Evolutionary conservation across 2,113 vertebrate genomes (phyloP), one percentile per base, ranked within the genome.

Genomic region (Athene cunicularia): DNA sequence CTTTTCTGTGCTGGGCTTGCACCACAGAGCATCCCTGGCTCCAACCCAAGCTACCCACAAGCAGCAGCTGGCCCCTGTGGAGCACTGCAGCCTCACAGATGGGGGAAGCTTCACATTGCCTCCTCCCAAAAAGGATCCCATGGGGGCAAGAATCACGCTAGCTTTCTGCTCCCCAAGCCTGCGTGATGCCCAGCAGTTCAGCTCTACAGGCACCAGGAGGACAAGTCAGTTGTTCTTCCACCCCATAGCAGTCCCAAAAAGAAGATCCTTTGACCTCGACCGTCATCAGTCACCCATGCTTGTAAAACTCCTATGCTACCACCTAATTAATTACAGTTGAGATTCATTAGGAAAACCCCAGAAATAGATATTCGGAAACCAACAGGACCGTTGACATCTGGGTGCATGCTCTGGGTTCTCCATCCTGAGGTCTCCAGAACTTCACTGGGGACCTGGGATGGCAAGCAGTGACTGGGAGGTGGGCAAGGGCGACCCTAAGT

Each of bases 351-450:
- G 19, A 83, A 75, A 82, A 62, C 0, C 18, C 6, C 64, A 59
- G 7, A 66, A 47, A 53, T 16, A 16, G 17, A 47, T 66, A 63
- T 71, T 63, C 60, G 47, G 52, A 59, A 86, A 23, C 20, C 24
- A n/a, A 14, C 0, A 17, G 56, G n/a, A 64, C 15, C 1, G 0
- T 4, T 13, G 24, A n/a, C 37, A 71, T 59, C 4, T 7, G 45
- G n/a, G 37, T 12, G 8, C 2, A 0, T 0, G 0, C 30, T 18
- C 14, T 7, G 23, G 1, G 17, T 35, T 81, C 80, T 67, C 67
- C 41, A 49, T 12, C 63, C 58, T 1, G 0, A 80, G 15, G 22
- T 26, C 53, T 35, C 56, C 73, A 64, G 26, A 52, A 66, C 19
- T 35, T 49, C 67, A 27, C 8, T 3, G 22, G 47, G 28, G 20